Conservation (phyloP, 2,113 vertebrate species). For the Etia nguti region DNA sequence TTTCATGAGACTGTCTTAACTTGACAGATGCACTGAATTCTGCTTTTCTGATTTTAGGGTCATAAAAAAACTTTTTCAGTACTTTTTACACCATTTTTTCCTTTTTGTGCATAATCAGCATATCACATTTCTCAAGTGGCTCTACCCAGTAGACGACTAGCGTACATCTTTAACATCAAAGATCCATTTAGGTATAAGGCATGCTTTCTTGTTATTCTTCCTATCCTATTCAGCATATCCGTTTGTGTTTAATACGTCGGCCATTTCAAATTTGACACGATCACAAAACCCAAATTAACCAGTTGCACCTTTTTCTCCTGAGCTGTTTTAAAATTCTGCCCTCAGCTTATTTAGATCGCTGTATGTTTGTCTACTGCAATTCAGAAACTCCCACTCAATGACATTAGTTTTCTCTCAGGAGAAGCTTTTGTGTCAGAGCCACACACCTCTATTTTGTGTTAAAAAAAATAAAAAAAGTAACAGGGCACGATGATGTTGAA, state of each 20-base stretch:
- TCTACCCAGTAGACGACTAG: background rate
- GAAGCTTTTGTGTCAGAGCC: background rate
- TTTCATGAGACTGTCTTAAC: background rate
- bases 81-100: background rate
- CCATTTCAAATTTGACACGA: background rate
- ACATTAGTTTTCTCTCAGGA: background rate
- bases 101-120: background rate
- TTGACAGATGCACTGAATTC: background rate
- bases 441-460: background rate
- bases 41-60: background rate
- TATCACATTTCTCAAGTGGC: background rate
- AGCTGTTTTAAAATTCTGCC: background rate
- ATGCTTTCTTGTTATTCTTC: background rate
- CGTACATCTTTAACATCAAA: background rate
- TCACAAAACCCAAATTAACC: background rate
- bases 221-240: background rate
- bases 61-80: background rate
- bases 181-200: rapidly evolving
- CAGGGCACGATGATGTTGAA: background rate
- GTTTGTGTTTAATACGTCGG: background rate
- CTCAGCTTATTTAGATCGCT: background rate
- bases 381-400: background rate
- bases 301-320: background rate
- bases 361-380: background rate
- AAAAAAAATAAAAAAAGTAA: rapidly evolving